Evolutionary conservation across 1,140 invertebrate species (phyloP), one percentile per base, ranked within the genome.

Genomic region (Capitella teleta): DNA sequence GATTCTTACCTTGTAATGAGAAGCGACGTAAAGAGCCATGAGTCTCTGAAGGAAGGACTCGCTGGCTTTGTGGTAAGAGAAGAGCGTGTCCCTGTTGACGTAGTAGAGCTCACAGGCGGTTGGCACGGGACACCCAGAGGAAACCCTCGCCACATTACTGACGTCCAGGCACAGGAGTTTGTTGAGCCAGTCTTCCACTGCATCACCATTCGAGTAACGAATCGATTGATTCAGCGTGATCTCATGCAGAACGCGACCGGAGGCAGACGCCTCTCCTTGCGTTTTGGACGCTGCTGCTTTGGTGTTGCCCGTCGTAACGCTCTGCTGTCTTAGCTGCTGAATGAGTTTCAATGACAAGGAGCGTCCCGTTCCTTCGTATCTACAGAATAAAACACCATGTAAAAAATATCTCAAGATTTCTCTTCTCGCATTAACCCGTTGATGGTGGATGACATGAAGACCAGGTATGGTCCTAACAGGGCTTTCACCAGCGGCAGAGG

Each of bases 351-450:
- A 72, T 0, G 92, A 96, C 3, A 99, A 75, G 1, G 92, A 96
- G 19, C 95, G 76, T 0, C 95, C 94, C 0, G 96, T 98, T 46
- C 96, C 96, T 79, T 99, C 96, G 71, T 99, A 98, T 12, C 82
- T 79, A 52, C 37, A 61, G 18, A 21, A 44, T 26, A 44, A n/a
- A 16, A 21, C 10, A 3, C 4, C 16, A 43, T 19, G 16, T 14
- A 24, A 21, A 24, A 21, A 6, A 25, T 44, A 44, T 2, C 8
- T 10, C 19, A 21, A 21, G 4, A 43, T 3, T 21, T 38, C 1
- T 18, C 21, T 16, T 12, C 19, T 40, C 19, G n/a, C 19, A 18
- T 53, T 61, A 64, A 81, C 63, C 92, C 94, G 67, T 95, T 94
- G 26, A 98, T 89, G 0, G 96, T 99, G 0, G 95, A 98, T 0